A percentile compares a stretch with the other conserved stretches of the same genome.
phyloP scores from a whole-genome alignment of 53 echinoderm and acorn worm species.

The Echinometra lucunter region DNA sequence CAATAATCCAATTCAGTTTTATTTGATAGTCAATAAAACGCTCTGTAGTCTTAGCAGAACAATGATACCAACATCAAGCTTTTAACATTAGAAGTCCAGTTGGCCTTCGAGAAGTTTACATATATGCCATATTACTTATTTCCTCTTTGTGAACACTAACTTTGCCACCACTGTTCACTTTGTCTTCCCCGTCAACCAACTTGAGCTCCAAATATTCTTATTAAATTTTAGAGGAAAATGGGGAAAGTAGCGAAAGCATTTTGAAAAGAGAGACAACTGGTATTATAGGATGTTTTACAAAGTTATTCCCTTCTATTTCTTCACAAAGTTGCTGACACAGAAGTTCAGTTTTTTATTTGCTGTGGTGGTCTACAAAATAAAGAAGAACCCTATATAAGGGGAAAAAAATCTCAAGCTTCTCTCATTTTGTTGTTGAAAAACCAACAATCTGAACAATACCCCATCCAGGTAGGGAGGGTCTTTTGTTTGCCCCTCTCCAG shows the following conservation, averaged over 20 bases:
- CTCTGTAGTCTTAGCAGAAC: conserved; percentile 46
- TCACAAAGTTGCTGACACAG: background rate
- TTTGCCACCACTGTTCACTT: too few species aligned
- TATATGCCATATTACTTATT: background rate
- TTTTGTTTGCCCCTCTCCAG: conserved; percentile 19
- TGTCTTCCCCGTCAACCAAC: background rate
- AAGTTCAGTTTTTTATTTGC: conserved; percentile 39
- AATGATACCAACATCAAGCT: conserved; percentile 38
- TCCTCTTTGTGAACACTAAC: conserved; percentile 16
- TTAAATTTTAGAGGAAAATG: background rate
- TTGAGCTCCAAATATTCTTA: background rate
- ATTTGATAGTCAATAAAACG: conserved; percentile 71
- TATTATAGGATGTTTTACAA: background rate
- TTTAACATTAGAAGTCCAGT: background rate
- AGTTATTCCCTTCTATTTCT: background rate
- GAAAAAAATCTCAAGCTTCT: conserved; percentile 27
- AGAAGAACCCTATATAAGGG: too few species aligned
- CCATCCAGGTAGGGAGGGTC: background rate
- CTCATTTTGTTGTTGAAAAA: conserved; percentile 24
- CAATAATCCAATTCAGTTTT: conserved; percentile 73
- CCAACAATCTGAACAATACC: conserved; percentile 53
- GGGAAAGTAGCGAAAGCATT: background rate
- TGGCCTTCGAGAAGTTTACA: background rate
- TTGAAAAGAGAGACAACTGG: background rate
- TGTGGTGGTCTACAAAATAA: conserved; percentile 61